Percentiles rank a stretch among this genome's conserved stretches.
These are phyloP conservation scores for Monodelphis domestica DNA, from an alignment of 2,797 vertebrate species.

Conservation along the genomic window DNA sequence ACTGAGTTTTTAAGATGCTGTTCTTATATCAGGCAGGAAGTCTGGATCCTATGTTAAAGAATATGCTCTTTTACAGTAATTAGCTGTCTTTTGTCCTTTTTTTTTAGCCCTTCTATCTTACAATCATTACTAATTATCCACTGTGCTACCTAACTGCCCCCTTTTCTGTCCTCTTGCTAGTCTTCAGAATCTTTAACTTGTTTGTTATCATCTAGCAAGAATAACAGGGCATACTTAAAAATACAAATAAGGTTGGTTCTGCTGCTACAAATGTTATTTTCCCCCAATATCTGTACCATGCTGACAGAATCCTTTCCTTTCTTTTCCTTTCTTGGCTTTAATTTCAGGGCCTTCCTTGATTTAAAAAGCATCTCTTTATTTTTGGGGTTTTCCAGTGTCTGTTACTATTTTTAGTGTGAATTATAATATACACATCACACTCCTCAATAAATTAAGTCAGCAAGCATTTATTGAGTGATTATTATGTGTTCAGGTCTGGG, in stretches of 20 bases:
- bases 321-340: slow-evolving; percentile 49
- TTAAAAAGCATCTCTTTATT: slow-evolving; percentile 11
- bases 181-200: background rate
- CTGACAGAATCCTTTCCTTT: background rate
- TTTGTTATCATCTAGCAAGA: background rate
- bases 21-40: slow-evolving; percentile 41
- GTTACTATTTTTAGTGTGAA: slow-evolving; percentile 42
- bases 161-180: slow-evolving; percentile 22
- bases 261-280: background rate
- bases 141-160: too few relatives aligned
- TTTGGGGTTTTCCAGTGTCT: slow-evolving; percentile 28
- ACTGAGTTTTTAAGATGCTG: slow-evolving; percentile 31
- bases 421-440: background rate
- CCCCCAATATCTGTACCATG: background rate
- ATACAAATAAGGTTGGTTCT: background rate
- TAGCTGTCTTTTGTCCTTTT: slow-evolving; percentile 10
- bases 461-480: background rate
- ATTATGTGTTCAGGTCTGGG: background rate
- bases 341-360: background rate
- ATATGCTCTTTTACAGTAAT: slow-evolving; percentile 12
- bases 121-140: too few relatives aligned
- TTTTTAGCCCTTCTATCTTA: too few relatives aligned
- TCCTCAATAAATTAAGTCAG: background rate
- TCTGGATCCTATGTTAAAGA: background rate
- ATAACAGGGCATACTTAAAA: slow-evolving; percentile 9